Conservation (phyloP, 2,797 vertebrate genomes). For the Columba guinea region DNA sequence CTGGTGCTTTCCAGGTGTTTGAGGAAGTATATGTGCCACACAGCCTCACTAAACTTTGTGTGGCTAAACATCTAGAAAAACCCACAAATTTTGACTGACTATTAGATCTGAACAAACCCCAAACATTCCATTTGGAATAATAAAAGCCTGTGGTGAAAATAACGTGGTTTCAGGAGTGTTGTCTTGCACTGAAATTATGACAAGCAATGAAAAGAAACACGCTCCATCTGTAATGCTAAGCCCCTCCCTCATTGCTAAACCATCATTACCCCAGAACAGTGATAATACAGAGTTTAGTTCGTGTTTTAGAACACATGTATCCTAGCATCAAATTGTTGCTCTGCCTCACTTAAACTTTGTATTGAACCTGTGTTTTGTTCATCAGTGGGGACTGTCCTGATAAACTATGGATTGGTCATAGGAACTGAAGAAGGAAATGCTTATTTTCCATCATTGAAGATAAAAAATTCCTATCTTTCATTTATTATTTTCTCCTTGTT, state of each 20-base stretch:
- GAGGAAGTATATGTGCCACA: too few species aligned
- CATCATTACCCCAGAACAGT: neutral
- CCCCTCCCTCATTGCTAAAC: neutral
- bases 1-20: too few species aligned
- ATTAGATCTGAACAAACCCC: neutral
- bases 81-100: neutral
- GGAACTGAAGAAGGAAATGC: neutral
- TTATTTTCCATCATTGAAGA: neutral
- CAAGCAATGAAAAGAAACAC: neutral
- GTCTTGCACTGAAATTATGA: neutral
- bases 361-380: neutral
- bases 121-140: neutral
- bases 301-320: neutral
- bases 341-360: neutral
- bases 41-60: neutral
- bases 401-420: neutral
- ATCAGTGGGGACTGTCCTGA: neutral
- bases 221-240: neutral
- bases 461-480: neutral
- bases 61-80: neutral
- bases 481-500: neutral
- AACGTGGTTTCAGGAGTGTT: neutral
- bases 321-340: neutral
- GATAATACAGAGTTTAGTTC: neutral
- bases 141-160: neutral